A percentile compares a stretch with the other conserved stretches of the same genome.
Conservation (phyloP, 2,113 vertebrate genomes). For the Tapirus terrestris region DNA sequence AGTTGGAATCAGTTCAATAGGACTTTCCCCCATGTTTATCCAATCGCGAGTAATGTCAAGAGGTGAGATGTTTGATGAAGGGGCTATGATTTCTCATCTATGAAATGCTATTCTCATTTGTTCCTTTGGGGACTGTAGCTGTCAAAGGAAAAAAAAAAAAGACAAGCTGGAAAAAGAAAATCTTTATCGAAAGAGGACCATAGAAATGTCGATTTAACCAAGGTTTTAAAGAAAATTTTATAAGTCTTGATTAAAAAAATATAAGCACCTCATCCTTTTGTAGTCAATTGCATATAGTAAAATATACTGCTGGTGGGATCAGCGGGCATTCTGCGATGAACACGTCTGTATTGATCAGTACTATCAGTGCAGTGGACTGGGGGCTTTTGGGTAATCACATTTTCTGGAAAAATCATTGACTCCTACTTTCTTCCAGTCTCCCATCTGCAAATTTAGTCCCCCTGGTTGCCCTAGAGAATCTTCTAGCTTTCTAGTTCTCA, state of each 20-base stretch:
- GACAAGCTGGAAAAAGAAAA: conserved; percentile 17
- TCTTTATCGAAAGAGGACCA: background rate
- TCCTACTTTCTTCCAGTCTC: background rate
- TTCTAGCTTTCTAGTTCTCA: background rate
- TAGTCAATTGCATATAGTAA: background rate
- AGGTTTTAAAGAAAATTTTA: conserved; percentile 14
- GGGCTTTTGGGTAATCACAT: background rate
- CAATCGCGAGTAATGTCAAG: conserved; percentile 47
- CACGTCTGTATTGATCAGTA: background rate
- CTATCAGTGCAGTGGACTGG: background rate
- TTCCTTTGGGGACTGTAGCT: conserved; percentile 29
- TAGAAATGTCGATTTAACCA: conserved; percentile 11
- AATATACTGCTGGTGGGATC: background rate
- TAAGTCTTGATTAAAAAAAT: conserved; percentile 21
- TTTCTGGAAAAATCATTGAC: background rate
- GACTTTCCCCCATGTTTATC: conserved; percentile 55
- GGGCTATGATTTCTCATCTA: conserved; percentile 53
- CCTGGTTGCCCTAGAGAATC: background rate
- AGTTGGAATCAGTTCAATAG: conserved; percentile 62
- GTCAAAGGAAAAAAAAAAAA: background rate
- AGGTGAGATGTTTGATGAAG: conserved; percentile 57
- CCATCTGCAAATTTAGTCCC: background rate
- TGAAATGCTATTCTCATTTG: conserved; percentile 63
- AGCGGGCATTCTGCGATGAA: background rate
- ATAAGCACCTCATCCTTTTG: background rate